Evolutionary conservation across 2,888 invertebrate genomes (phyloP), one percentile per base, ranked within the genome.

Genomic region (Ormyrus labotus): DNA sequence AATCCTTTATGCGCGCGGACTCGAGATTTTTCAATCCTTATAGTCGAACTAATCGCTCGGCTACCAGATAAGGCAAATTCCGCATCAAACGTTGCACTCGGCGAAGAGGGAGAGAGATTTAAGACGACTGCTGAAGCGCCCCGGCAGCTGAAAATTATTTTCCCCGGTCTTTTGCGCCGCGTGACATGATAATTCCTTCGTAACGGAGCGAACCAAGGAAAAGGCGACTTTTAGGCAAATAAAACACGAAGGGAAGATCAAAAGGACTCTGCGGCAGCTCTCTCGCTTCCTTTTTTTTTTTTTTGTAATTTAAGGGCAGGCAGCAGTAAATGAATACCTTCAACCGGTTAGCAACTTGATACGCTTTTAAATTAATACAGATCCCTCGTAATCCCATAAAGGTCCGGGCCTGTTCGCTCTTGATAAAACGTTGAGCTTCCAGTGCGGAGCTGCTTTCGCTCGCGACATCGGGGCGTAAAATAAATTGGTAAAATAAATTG

Each of bases 91-190:
- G 70, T 71, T 75, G 71, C 67, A 60, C 75, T 65, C 68, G 50
- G 6, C 53, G 13, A 7, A 67, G 73, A 61, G 61, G 57, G 69
- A 63, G 58, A 58, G 60, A 58, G 68, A 13, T 51, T 9, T 53
- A 50, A 53, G 74, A 55, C 61, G 75, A 69, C 67, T 53, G 75
- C 71, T 82, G 67, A 82, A 74, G 80, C 47, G 48, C 67, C 63
- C 67, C 63, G 50, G 65, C 71, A 71, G 58, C 58, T 78, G 57
- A 70, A 78, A 78, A 78, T 78, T 51, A 65, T 71, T 78, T 78
- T 65, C 78, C 34, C 78, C 34, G 55, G 53, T 53, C 58, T 47
- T 65, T 60, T 34, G 53, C 50, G 57, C 34, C 34, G 8, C 34
- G 8, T 55, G 64, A 77, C 69, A 57, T 58, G 70, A 71, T 78